A percentile compares a stretch with the other conserved stretches of the same genome.
These are phyloP conservation scores for Sebastes diploproa DNA, from an alignment of 2,797 vertebrate species.

Conservation along the genomic window DNA sequence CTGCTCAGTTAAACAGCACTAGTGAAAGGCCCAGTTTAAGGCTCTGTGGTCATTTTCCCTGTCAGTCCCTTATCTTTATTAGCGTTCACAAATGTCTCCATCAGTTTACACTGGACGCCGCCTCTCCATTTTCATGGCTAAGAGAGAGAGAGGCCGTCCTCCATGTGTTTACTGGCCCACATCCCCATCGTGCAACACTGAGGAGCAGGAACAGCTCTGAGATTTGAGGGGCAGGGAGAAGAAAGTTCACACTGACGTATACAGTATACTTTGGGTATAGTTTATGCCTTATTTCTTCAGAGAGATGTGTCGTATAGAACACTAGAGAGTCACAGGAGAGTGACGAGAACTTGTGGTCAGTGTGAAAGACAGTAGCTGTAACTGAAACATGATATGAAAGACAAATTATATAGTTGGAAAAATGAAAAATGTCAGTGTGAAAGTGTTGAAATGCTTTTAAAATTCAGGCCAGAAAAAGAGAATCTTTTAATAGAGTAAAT, in stretches of 20 bases:
- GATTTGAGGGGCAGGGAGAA: not conserved
- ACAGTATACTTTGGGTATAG: not conserved
- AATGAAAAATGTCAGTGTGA: not conserved
- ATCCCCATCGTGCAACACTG: constrained; percentile 11
- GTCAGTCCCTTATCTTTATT: constrained; percentile 92
- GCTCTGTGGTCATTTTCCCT: constrained; percentile 41
- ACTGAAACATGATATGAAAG: not conserved
- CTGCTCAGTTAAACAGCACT: constrained; percentile 68
- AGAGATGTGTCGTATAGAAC: not conserved
- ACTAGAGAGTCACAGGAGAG: not conserved
- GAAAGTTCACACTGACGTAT: not conserved
- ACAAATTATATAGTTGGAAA: not conserved
- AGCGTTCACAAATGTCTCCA: constrained; percentile 88
- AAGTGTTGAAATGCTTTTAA: not conserved
- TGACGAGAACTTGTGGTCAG: not conserved
- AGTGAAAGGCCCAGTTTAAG: constrained; percentile 71
- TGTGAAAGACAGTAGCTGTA: constrained; percentile 1
- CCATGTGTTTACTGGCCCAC: constrained; percentile 81
- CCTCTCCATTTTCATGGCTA: constrained; percentile 84
- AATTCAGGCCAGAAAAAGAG: not conserved
- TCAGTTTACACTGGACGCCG: constrained; percentile 81
- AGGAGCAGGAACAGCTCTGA: not conserved
- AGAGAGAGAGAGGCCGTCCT: constrained; percentile 74
- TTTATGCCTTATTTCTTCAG: not conserved
- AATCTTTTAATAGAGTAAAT: not conserved